Conservation (phyloP, 2,797 vertebrate species). For the Ficedula albicollis region DNA sequence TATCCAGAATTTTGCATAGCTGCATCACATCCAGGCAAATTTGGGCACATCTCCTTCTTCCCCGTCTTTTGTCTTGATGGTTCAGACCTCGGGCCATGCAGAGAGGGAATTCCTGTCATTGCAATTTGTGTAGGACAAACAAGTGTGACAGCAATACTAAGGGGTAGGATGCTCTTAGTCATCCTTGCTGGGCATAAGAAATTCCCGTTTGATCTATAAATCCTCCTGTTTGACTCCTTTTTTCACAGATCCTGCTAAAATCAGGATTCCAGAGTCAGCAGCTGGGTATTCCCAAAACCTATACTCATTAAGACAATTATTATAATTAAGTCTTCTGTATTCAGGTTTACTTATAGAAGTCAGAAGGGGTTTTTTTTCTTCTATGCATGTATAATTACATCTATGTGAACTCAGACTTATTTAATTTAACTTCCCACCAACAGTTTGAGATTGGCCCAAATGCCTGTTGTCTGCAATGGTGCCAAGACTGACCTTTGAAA, state of each 20-base stretch:
- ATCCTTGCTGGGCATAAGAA: not conserved
- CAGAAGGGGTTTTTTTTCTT: not conserved
- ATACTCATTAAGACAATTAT: conserved; percentile 33
- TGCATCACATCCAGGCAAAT: not conserved
- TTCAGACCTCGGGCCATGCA: not conserved
- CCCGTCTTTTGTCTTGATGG: not conserved
- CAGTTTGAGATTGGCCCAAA: not conserved
- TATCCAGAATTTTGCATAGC: not conserved
- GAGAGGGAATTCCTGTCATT: not conserved
- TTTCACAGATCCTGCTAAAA: not conserved
- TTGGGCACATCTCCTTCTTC: not conserved
- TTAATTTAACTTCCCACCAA: conserved; percentile 9
- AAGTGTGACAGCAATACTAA: not conserved
- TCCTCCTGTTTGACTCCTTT: not conserved
- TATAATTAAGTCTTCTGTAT: conserved; percentile 48
- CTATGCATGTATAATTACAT: conserved; percentile 9
- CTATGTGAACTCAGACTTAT: not conserved
- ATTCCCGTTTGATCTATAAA: not conserved
- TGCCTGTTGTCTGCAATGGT: not conserved
- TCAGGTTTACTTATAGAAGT: conserved; percentile 20
- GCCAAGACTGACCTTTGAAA: not conserved
- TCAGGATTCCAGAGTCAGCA: not conserved
- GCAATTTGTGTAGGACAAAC: not conserved
- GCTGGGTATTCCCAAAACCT: conserved; percentile 28
- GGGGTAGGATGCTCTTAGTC: not conserved